Base-by-base conservation (phyloP, 1,140 invertebrate genomes). In the Psix sp. region DNA sequence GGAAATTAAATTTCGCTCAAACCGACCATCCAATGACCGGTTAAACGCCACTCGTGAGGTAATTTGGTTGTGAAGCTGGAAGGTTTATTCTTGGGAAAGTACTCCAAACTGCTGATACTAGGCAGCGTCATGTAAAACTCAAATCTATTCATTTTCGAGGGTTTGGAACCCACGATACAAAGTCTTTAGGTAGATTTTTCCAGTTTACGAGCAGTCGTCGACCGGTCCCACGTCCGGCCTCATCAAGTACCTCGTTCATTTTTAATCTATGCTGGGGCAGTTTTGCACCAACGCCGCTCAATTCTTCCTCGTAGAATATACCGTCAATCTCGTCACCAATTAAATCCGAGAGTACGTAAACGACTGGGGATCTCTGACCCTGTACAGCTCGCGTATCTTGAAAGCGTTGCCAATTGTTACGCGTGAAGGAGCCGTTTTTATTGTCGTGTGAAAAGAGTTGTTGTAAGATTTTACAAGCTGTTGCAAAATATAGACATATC, bases 91-190 rank as follows among this genome's bases (percentile, higher is more conserved):
- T n/a, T n/a, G n/a, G n/a, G n/a, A n/a, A n/a, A n/a, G n/a, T n/a
- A n/a, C n/a, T n/a, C n/a, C n/a, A n/a, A n/a, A n/a, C n/a, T n/a
- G n/a, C n/a, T n/a, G n/a, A 63, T 68, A 14, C 51, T 62, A 0
- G 49, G 56, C 13, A 67, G 13, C 1, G 21, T 57, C 39, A 56
- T 52, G 10, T 66, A 65, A 60, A 71, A 45, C 0, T 71, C 60
- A 0, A 13, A 26, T 0, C 17, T 63, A 65, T 62, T 66, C 54
- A 10, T 13, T 20, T 38, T 13, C 9, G 4, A 6, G 29, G 7
- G 0, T 16, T 2, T 5, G 35, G 4, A n/a, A 74, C 21, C 63
- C 71, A 74, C 17, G 16, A 42, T 29, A 35, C 35, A 9, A 42
- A 67, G 39, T 49, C 42, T 1, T 43, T 14, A 3, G 67, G 57